phyloP scores from a whole-genome alignment of 2,113 vertebrate genomes.

The Meriones unguiculatus region DNA sequence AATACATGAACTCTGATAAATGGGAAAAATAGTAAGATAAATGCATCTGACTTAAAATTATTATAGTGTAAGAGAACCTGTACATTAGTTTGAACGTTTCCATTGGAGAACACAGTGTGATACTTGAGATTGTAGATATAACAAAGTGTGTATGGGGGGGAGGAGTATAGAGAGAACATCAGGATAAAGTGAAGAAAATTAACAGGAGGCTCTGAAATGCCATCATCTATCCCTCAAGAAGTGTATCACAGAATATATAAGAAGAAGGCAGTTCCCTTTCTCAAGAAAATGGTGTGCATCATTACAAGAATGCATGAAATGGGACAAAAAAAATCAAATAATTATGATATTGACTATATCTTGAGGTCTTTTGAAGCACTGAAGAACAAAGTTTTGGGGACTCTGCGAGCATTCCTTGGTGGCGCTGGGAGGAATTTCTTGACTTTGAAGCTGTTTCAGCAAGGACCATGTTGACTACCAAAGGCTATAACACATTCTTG shows the following conservation, averaged over 20 bases:
- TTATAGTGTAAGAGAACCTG: not conserved
- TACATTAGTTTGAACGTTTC: not conserved
- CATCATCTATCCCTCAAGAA: not conserved
- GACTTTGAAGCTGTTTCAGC: not conserved
- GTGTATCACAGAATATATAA: not conserved
- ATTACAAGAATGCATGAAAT: not conserved
- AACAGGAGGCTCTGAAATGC: not conserved
- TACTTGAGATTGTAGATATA: not conserved
- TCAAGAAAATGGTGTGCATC: not conserved
- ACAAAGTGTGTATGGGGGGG: not conserved
- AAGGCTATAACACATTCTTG: not conserved
- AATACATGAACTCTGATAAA: not conserved
- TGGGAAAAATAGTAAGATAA: not conserved
- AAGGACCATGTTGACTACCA: not conserved
- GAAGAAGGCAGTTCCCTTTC: not conserved
- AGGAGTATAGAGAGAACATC: fast-evolving
- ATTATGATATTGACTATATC: constrained; percentile 17
- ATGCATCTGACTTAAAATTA: not conserved
- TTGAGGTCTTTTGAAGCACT: not conserved
- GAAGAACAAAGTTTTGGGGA: not conserved
- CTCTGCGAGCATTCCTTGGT: not conserved
- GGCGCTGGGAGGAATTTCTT: not conserved
- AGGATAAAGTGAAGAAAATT: not conserved
- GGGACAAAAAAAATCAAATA: not conserved
- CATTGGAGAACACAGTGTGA: not conserved